A percentile compares a stretch with the other conserved stretches of the same genome.
Conservation (phyloP, 1,140 invertebrate species). For the Idris sp. region DNA sequence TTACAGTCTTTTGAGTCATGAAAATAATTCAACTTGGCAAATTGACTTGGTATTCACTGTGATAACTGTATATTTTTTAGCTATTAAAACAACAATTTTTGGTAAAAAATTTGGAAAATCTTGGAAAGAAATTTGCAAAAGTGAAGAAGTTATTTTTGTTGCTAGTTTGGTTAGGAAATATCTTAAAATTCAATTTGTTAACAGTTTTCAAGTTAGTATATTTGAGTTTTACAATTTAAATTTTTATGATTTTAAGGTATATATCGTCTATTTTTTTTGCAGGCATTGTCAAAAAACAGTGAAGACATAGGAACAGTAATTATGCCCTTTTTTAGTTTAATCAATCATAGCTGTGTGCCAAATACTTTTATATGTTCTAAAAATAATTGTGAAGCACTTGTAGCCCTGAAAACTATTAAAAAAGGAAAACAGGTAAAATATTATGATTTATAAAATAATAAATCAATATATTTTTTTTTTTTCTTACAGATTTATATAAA, state of each 20-base stretch:
- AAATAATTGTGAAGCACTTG: conserved; percentile 78
- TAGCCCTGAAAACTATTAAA: conserved; percentile 82
- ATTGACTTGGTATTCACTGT: conserved; percentile 11
- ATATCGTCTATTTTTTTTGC: conserved; percentile 7
- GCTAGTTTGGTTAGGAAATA: conserved; percentile 85
- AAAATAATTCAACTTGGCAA: conserved; percentile 6
- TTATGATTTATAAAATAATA: not conserved
- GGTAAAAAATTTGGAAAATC: conserved; percentile 62
- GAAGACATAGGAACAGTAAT: conserved; percentile 80
- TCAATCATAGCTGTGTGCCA: conserved; percentile 95
- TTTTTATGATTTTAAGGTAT: not conserved
- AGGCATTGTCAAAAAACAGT: conserved; percentile 73
- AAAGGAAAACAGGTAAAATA: conserved; percentile 80
- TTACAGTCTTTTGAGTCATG: conserved; percentile 80
- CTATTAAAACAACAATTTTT: conserved; percentile 80
- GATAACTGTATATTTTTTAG: conserved; percentile 84
- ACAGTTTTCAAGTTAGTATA: conserved; percentile 53
- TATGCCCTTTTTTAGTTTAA: conserved; percentile 86
- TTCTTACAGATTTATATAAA: conserved; percentile 68
- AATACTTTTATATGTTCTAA: conserved; percentile 85
- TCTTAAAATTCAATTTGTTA: conserved; percentile 89
- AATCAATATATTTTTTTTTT: conserved; percentile 1
- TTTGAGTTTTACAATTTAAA: not conserved
- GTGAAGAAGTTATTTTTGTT: conserved; percentile 68
- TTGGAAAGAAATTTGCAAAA: conserved; percentile 50